These are phyloP conservation scores for Brachyptera risi DNA, from an alignment of 2,888 invertebrate genomes.

Conservation along the genomic window DNA sequence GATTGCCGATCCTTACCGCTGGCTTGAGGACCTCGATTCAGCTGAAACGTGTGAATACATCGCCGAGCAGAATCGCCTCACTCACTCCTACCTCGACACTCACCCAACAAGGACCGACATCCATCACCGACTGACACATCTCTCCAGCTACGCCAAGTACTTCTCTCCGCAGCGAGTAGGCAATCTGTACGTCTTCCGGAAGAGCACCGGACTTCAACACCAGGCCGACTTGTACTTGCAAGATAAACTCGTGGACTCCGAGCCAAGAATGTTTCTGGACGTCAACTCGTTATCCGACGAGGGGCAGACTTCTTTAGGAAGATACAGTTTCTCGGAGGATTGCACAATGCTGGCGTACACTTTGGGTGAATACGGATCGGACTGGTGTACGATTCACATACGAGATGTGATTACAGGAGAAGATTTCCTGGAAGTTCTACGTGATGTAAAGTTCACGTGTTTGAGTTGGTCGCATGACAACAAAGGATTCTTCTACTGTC, in stretches of 20 bases:
- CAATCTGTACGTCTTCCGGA: constrained; percentile 49
- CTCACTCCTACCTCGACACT: constrained; percentile 48
- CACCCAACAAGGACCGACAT: constrained; percentile 46
- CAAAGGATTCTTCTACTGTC: constrained; percentile 53
- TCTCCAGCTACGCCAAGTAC: constrained; percentile 55
- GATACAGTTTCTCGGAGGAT: constrained; percentile 46
- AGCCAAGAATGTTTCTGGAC: constrained; percentile 86
- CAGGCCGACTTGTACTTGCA: constrained; percentile 93
- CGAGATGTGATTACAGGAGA: constrained; percentile 30
- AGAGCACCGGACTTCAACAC: constrained; percentile 83
- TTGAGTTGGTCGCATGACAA: constrained; percentile 54
- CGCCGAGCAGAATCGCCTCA: constrained; percentile 50
- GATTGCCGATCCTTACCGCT: constrained; percentile 53
- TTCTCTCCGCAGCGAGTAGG: constrained; percentile 50
- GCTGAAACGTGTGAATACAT: constrained; percentile 53
- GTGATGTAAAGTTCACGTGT: constrained; percentile 49
- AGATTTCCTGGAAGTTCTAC: constrained; percentile 48
- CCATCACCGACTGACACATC: constrained; percentile 47
- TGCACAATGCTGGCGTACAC: constrained; percentile 50
- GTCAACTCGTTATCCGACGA: constrained; percentile 57
- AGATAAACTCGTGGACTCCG: constrained; percentile 67
- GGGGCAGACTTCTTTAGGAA: constrained; percentile 40
- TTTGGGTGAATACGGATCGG: constrained; percentile 51
- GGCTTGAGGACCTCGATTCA: constrained; percentile 54
- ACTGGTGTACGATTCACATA: constrained; percentile 49